Evolutionary conservation across 30 jellyfish, hydroid and myxozoan genomes (phyloP).

Genomic region (Nemopilema nomurai): DNA sequence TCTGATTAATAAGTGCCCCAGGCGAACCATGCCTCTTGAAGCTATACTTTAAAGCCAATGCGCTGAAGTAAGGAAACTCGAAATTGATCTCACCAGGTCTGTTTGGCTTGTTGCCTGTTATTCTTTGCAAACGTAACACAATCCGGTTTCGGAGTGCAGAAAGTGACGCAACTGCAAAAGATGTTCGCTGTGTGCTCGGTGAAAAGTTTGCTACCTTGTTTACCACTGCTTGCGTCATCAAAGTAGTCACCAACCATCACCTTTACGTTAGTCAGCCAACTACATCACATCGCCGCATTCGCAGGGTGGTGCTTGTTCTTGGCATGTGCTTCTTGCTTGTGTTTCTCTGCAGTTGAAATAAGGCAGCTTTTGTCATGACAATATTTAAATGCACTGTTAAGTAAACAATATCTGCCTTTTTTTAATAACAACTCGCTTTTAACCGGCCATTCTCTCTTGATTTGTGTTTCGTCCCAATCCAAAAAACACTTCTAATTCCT

Average conservation of each 20-base stretch:
- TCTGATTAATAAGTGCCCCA: too few species aligned
- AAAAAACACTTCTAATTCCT: neutral
- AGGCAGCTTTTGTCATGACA: neutral
- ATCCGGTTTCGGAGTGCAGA: neutral
- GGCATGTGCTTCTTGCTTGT: neutral
- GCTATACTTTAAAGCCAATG: neutral
- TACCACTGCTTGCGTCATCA: neutral
- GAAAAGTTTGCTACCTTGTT: neutral
- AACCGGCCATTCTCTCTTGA: neutral
- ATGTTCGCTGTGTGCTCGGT: too few species aligned
- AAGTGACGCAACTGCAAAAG: too few species aligned
- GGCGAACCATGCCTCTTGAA: too few species aligned
- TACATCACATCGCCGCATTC: neutral
- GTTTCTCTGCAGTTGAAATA: neutral
- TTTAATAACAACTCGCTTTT: neutral
- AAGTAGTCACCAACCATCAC: too few species aligned
- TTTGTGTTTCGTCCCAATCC: neutral
- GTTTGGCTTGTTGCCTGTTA: neutral
- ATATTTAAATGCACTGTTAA: neutral
- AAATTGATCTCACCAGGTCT: neutral
- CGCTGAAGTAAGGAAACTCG: too few species aligned
- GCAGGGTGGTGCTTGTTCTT: too few species aligned
- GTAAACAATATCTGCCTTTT: neutral
- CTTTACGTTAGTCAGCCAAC: neutral
- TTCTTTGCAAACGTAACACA: neutral